Evolutionary conservation across 2,113 vertebrate genomes (phyloP), one percentile per base, ranked within the genome.

Genomic region (Chloropsis hardwickii): DNA sequence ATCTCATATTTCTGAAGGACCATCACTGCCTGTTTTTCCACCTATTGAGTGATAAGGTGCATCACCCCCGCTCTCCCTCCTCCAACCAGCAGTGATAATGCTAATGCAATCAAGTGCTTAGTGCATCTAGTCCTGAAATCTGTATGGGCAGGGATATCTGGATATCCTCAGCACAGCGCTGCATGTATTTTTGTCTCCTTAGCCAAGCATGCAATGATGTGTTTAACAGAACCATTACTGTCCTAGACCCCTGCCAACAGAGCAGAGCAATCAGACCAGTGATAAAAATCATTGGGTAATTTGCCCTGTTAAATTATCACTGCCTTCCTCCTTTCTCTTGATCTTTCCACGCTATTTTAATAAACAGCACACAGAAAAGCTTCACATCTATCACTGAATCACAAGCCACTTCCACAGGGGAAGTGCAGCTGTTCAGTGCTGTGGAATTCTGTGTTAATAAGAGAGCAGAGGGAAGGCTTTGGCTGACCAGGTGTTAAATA

Each of bases 61-160:
- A 10, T 69, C 78, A 90, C 57, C 19, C 33, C 28, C 1, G 0
- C 65, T 44, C 66, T 78, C n/a, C 50, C 53, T 80, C 83, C 62
- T 86, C 65, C 81, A 79, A 33, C 45, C 50, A 90, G 56, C 65
- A 85, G 45, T 65, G 33, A 70, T 61, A 90, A 90, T 48, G 61
- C 37, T 91, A 93, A 93, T 90, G 62, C 58, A 95, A 80, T 92
- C 91, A 91, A 77, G 33, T 28, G 31, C 64, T 87, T 74, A 87
- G 45, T 58, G 57, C 58, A 90, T 67, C 54, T 90, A 37, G 39
- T 88, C 70, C 87, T 88, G 70, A 82, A 90, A 89, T 58, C 29
- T 50, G 10, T 33, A 66, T 13, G 40, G 78, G 56, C 74, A 86
- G 50, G 35, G 62, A 73, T 82, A 91, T 88, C 37, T 54, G 23